Percentiles rank a stretch among this genome's conserved stretches.
Conservation (phyloP, 2,113 vertebrate genomes). For the Cariama cristata region DNA sequence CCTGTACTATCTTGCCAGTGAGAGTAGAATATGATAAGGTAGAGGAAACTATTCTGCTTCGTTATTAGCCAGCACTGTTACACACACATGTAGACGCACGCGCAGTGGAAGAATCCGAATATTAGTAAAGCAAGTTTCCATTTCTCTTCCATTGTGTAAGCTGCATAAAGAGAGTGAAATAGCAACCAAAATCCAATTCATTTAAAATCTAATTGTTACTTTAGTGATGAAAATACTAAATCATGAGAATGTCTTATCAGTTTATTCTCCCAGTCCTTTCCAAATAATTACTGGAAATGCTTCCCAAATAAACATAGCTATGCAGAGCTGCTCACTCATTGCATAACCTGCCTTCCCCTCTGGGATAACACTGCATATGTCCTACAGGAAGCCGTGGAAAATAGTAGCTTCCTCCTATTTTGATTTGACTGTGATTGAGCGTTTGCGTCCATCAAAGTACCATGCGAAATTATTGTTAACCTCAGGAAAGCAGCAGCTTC, state of each 20-base stretch:
- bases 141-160: neutral
- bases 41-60: neutral
- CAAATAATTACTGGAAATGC: constrained; percentile 56
- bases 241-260: neutral
- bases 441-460: constrained; percentile 43
- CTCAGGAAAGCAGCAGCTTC: constrained; percentile 13
- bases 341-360: constrained; percentile 39
- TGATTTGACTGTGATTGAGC: constrained; percentile 37
- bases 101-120: neutral
- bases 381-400: constrained; percentile 60
- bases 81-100: neutral
- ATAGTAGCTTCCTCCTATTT: constrained; percentile 61
- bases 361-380: constrained; percentile 27
- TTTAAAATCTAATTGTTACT: neutral
- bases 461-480: neutral
- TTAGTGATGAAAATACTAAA: constrained; percentile 2
- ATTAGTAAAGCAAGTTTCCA: neutral
- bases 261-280: neutral
- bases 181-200: neutral
- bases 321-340: neutral
- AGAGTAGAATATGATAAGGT: constrained; percentile 8
- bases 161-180: neutral
- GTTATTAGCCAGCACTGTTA: neutral
- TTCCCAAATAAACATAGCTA: constrained; percentile 16
- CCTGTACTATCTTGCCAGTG: neutral